Base-by-base conservation (phyloP, 23 tunicate species). In the Corella eumyota region DNA sequence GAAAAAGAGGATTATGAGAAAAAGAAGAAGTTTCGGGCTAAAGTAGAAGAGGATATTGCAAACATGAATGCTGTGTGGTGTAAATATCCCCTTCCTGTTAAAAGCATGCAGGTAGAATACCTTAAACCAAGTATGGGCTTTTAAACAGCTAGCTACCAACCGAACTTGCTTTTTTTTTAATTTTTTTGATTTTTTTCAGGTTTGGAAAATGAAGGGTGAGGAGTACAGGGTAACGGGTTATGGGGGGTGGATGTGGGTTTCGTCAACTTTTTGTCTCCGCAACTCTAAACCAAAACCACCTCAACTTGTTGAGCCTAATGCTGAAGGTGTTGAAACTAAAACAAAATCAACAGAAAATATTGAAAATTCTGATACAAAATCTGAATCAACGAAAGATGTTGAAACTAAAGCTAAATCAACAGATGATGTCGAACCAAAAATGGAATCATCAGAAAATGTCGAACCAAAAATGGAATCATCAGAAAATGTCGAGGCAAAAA, bases 231-330 rank as follows among this genome's bases (percentile, higher is more conserved):
- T 79, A 32, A 68, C 96, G 1, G 96, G 96, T 2, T 62, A 66
- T 32, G 88, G 80, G 0, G 96, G 96, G 1, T 88, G 96, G 96
- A 56, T 67, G 75, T 88, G 90, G 88, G 22, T 54, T 4, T 78
- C 88, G 58, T 32, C 75, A 5, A 79, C 96, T 3, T 69, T 57
- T n/a, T n/a, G n/a, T n/a, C n/a, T n/a, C n/a, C n/a, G n/a, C n/a
- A n/a, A n/a, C n/a, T 29, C 37, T 30, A 38, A 32, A 22, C 28
- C 69, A 0, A 75, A 75, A 36, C 72, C 81, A 35, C 65, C n/a
- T n/a, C n/a, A n/a, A n/a, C n/a, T n/a, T n/a, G n/a, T n/a, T n/a
- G n/a, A n/a, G n/a, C n/a, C n/a, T n/a, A n/a, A n/a, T n/a, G n/a
- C n/a, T n/a, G n/a, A n/a, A n/a, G n/a, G n/a, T n/a, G n/a, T n/a